A percentile compares a stretch with the other conserved stretches of the same genome.
phyloP scores from a whole-genome alignment of 2,113 vertebrate genomes.

The Lates calcarifer region DNA sequence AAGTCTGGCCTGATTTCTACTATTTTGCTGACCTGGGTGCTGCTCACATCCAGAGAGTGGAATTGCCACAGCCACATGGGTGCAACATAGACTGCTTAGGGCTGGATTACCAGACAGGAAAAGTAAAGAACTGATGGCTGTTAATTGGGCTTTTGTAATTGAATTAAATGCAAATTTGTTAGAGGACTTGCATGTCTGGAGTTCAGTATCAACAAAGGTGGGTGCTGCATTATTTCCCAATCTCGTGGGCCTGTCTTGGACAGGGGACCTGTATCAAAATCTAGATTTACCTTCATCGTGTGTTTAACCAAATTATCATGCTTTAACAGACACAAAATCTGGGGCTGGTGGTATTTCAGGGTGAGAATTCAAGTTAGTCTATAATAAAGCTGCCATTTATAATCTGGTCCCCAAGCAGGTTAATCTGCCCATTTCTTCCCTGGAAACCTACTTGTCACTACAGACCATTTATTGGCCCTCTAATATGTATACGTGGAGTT shows the following conservation, averaged over 20 bases:
- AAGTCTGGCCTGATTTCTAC: not conserved
- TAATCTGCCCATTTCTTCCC: not conserved
- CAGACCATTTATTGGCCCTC: not conserved
- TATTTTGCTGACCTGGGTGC: conserved; percentile 3
- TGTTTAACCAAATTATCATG: not conserved
- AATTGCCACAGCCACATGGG: conserved; percentile 10
- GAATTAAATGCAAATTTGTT: not conserved
- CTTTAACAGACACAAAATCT: not conserved
- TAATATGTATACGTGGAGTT: not conserved
- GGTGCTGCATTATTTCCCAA: not conserved
- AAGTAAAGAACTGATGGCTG: not conserved
- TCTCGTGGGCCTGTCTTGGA: not conserved
- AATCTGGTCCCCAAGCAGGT: not conserved
- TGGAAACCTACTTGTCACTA: not conserved
- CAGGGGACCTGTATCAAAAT: not conserved
- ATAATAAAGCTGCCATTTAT: not conserved
- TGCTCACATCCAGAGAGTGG: conserved; percentile 5
- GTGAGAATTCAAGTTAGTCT: not conserved
- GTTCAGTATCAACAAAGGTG: not conserved
- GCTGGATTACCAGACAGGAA: conserved; percentile 10
- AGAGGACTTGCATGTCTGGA: not conserved
- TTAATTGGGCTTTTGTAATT: not conserved
- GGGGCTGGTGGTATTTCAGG: not conserved
- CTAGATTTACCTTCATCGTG: not conserved
- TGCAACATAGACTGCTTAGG: not conserved